Conservation (phyloP, 2,113 vertebrate species). For the Silurus meridionalis region DNA sequence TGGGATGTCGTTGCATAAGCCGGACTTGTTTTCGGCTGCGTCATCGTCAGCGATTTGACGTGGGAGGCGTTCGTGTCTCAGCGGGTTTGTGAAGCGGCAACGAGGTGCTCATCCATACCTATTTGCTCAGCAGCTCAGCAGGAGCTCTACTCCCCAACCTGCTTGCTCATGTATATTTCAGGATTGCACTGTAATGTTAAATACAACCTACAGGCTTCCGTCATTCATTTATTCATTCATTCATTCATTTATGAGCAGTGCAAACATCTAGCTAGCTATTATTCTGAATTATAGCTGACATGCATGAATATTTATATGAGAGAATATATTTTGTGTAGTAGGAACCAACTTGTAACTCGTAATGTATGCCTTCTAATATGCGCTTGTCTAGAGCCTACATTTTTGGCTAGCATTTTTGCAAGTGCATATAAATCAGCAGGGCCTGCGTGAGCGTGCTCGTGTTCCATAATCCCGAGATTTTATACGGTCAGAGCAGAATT, state of each 20-base stretch:
- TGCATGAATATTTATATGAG: too few species aligned
- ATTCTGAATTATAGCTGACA: not conserved
- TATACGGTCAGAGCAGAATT: not conserved
- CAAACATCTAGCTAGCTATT: too few species aligned
- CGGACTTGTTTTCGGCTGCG: not conserved
- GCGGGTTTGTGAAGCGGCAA: not conserved
- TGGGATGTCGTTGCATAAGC: not conserved
- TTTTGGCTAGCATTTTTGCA: not conserved
- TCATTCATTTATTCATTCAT: too few species aligned
- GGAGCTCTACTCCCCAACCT: not conserved
- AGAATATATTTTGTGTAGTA: too few species aligned
- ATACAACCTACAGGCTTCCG: not conserved
- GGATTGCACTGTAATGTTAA: not conserved
- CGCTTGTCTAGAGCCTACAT: not conserved
- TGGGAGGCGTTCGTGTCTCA: constrained; percentile 7
- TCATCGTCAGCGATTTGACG: not conserved
- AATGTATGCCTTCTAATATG: too few species aligned
- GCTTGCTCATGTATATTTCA: not conserved
- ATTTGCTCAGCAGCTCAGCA: not conserved
- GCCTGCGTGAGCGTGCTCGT: not conserved
- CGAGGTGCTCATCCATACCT: not conserved
- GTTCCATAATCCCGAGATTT: not conserved
- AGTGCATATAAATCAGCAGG: not conserved
- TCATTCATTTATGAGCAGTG: too few species aligned
- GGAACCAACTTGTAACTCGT: too few species aligned